Percentiles rank a stretch among this genome's conserved stretches.
Evolutionary conservation across 1,140 invertebrate genomes (phyloP).

Genomic region (Cyrtorhinus lividipennis): DNA sequence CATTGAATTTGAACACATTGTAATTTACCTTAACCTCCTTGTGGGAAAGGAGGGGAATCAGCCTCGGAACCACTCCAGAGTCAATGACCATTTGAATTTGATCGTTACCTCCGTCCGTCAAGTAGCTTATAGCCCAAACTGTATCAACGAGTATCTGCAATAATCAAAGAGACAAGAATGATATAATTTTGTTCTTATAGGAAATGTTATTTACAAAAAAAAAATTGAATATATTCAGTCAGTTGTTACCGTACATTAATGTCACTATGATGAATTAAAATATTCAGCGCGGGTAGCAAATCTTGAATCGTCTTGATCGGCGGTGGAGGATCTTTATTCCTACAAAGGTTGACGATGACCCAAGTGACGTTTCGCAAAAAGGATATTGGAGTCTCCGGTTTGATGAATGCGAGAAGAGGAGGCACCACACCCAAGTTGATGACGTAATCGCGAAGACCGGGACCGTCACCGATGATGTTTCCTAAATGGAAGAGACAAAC

Average conservation of each 20-base stretch:
- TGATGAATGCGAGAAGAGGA: constrained; percentile 79
- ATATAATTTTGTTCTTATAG: too few species aligned
- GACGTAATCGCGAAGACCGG: constrained; percentile 76
- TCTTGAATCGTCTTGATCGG: constrained; percentile 73
- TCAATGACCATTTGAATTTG: constrained; percentile 99
- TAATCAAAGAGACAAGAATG: too few species aligned
- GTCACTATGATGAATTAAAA: constrained; percentile 90
- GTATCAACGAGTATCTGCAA: constrained; percentile 93
- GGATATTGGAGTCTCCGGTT: constrained; percentile 79
- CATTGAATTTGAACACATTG: neutral
- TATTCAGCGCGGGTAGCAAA: constrained; percentile 84
- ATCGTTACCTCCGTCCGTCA: constrained; percentile 96
- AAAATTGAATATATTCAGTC: too few species aligned
- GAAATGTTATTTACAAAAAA: too few species aligned
- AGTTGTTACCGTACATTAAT: constrained; percentile 89
- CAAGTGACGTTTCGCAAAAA: constrained; percentile 95
- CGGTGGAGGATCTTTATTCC: constrained; percentile 89
- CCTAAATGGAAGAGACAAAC: too few species aligned
- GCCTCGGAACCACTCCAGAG: constrained; percentile 80
- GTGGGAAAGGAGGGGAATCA: constrained; percentile 90
- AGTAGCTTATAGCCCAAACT: constrained; percentile 97
- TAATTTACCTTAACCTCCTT: constrained; percentile 88
- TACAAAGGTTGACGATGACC: constrained; percentile 94
- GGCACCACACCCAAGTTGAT: constrained; percentile 79
- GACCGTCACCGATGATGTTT: constrained; percentile 89